Evolutionary conservation across 2,113 vertebrate genomes (phyloP).

Genomic region (Tenebrosternarchus preto): DNA sequence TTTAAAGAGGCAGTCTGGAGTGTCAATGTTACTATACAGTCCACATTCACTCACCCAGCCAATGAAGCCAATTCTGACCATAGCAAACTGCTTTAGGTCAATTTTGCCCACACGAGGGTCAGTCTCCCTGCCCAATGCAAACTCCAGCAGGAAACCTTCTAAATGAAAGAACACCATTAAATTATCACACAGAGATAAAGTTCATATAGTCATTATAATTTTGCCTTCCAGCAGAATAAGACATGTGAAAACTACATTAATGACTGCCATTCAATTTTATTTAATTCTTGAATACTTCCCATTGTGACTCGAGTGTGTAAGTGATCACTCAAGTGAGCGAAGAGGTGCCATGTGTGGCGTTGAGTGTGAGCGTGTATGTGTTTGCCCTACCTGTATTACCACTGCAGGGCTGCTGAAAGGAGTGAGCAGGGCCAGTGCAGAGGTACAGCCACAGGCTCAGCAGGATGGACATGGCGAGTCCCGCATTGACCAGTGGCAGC

Average conservation of each 20-base stretch:
- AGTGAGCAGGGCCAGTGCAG: neutral
- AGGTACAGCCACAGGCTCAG: conserved; percentile 37
- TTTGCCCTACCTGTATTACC: conserved; percentile 21
- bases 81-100: conserved; percentile 56
- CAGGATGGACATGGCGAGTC: conserved; percentile 26
- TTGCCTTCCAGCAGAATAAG: no score
- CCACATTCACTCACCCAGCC: conserved; percentile 55
- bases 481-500: conserved; percentile 44
- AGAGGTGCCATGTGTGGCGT: no score
- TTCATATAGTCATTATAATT: no score
- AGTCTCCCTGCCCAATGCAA: conserved; percentile 48
- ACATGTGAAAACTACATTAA: no score
- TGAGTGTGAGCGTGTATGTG: neutral
- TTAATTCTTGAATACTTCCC: no score
- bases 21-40: no score
- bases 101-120: conserved; percentile 54
- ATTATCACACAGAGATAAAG: neutral
- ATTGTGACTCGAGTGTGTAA: no score
- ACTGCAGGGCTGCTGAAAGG: neutral
- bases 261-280: no score
- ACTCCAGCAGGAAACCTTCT: conserved; percentile 45
- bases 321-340: no score
- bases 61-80: conserved; percentile 59
- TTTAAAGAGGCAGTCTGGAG: no score
- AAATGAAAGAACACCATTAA: neutral